phyloP scores from a whole-genome alignment of 2,797 vertebrate genomes.

The Cheirogaleus major region DNA sequence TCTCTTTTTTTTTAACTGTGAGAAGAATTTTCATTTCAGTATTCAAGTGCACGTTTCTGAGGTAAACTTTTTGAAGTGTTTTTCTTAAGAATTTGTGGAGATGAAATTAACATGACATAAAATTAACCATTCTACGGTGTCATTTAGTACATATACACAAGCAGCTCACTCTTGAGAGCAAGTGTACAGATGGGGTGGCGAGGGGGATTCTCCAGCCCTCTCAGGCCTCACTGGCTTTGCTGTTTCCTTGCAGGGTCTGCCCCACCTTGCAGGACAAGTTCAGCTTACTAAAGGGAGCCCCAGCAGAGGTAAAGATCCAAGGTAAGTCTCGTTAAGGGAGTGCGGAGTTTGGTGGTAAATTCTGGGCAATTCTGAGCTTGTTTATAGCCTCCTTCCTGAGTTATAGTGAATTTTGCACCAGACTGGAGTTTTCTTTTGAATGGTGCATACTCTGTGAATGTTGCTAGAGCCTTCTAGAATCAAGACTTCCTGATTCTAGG shows the following conservation, averaged over 20 bases:
- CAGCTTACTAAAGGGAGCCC: slow-evolving; percentile 55
- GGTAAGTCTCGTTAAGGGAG: slow-evolving; percentile 63
- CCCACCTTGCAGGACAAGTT: slow-evolving; percentile 73
- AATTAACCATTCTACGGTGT: not conserved
- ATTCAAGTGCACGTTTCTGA: not conserved
- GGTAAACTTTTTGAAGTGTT: slow-evolving; percentile 6
- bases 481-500: not conserved
- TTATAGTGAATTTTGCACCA: not conserved
- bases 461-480: slow-evolving; percentile 18
- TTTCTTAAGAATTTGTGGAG: not conserved
- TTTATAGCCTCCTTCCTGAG: not conserved
- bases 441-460: not conserved
- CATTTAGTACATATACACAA: not conserved
- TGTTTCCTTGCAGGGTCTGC: slow-evolving; percentile 65
- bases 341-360: not conserved
- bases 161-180: not conserved
- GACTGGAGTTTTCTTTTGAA: not conserved
- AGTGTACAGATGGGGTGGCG: not conserved
- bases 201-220: not conserved
- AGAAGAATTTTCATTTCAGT: not conserved
- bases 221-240: not conserved
- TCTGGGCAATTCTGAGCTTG: not conserved
- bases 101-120: not conserved
- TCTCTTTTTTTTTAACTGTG: not conserved
- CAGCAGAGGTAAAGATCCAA: slow-evolving; percentile 75